Evolutionary conservation across 2,888 invertebrate genomes (phyloP), one percentile per base, ranked within the genome.

Genomic region (Clivina fossor): DNA sequence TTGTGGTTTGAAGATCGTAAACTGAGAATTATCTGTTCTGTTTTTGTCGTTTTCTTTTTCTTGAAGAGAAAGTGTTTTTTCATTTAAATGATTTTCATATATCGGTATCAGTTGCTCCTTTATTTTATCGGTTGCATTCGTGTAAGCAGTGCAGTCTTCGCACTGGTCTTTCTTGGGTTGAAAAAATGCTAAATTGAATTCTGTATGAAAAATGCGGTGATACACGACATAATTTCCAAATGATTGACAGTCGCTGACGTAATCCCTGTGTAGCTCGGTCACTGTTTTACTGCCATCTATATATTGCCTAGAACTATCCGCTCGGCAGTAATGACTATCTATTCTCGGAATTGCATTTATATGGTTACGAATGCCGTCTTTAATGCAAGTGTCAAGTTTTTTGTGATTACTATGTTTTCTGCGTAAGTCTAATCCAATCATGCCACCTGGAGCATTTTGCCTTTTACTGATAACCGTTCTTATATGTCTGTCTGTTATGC

Each of bases 321-420:
- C 53, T 7, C 63, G 30, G 9, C 62, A 58, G 43, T 67, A 65
- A 50, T 66, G 65, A 28, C 63, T 62, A 51, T 66, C 65, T 30
- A 67, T 63, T 40, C 64, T 37, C 16, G 65, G 63, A 26, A 66
- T 66, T 16, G 60, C 53, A 48, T 65, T 59, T 26, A 66, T 65
- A 53, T 65, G 64, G 9, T 49, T 32, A 30, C 56, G 55, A 35
- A 64, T 55, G 22, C 59, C 61, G 43, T 61, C 41, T 35, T 57
- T 62, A n/a, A 65, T 55, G 19, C 48, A 24, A 49, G 41, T 51
- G 38, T 60, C 53, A 40, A 63, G 47, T 32, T 56, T 55, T 40
- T 54, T 37, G 51, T 63, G 65, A 37, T 65, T 59, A 18, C 57
- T 54, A 59, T 67, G 62, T 58, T 65, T 65, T 50, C 63, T 64